Conservation (phyloP, 2,888 invertebrate genomes). For the Watsonalla cultraria region DNA sequence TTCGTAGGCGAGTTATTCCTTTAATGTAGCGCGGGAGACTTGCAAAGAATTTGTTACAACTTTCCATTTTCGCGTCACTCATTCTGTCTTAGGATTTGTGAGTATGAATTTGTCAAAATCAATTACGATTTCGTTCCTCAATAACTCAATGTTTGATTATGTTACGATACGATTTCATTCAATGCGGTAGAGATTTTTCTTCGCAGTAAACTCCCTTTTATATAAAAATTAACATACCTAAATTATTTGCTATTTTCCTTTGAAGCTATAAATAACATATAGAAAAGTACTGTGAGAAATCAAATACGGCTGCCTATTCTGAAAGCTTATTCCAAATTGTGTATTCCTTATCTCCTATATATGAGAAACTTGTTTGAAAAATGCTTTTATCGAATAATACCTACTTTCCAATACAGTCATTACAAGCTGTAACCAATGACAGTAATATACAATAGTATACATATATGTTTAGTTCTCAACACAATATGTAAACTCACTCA, state of each 20-base stretch:
- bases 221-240: conserved; percentile 1
- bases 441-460: too few species aligned
- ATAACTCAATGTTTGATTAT: conserved; percentile 12
- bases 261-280: too few species aligned
- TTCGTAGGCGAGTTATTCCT: conserved; percentile 39
- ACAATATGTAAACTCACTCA: too few species aligned
- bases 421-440: too few species aligned
- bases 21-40: conserved; percentile 29
- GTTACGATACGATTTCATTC: conserved; percentile 7
- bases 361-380: too few species aligned
- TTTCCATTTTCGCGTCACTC: conserved; percentile 33
- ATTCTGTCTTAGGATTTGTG: conserved; percentile 26
- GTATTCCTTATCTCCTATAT: too few species aligned
- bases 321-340: too few species aligned
- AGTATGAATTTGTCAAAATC: conserved; percentile 29
- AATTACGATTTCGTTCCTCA: conserved; percentile 18
- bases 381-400: too few species aligned
- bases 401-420: too few species aligned
- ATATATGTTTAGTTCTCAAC: too few species aligned
- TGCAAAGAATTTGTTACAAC: conserved; percentile 36
- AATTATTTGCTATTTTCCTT: too few species aligned
- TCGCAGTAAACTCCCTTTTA: conserved; percentile 6
- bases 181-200: conserved; percentile 6
- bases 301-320: conserved; percentile 1
- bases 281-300: conserved; percentile 2